phyloP scores from a whole-genome alignment of 2,113 vertebrate species.

The Monarcha castaneiventris region DNA sequence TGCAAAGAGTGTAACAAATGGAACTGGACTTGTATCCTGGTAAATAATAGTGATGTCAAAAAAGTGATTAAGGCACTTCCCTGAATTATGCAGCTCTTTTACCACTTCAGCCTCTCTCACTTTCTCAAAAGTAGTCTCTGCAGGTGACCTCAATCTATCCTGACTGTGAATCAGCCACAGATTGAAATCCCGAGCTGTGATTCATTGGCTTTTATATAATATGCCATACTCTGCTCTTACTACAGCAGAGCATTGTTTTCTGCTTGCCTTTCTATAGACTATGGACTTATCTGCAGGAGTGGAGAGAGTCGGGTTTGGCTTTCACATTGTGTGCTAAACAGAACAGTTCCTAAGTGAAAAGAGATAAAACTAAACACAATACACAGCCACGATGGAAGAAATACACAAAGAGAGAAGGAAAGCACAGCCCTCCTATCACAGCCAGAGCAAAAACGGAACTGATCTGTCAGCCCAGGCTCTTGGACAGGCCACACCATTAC shows the following conservation, averaged over 20 bases:
- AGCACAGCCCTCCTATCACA: neutral
- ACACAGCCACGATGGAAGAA: neutral
- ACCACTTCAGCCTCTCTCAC: neutral
- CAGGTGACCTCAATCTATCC: conserved; percentile 59
- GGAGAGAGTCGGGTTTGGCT: conserved; percentile 30
- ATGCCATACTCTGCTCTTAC: neutral
- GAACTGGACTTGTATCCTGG: conserved; percentile 3
- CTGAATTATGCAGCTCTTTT: conserved; percentile 43
- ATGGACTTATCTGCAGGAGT: conserved; percentile 5
- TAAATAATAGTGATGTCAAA: conserved; percentile 56
- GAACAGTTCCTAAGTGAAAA: neutral
- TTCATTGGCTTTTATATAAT: conserved; percentile 37
- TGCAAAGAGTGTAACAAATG: conserved; percentile 31
- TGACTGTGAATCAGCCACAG: conserved; percentile 28
- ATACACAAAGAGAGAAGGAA: neutral
- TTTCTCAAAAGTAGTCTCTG: conserved; percentile 19
- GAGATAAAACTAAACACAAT: conserved; percentile 25
- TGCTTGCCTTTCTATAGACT: neutral
- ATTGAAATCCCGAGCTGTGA: conserved; percentile 51
- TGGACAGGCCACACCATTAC: neutral
- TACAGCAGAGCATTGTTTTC: neutral
- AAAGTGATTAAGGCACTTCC: conserved; percentile 49
- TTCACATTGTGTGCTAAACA: conserved; percentile 17
- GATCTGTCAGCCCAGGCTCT: neutral
- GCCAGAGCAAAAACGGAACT: neutral